Percentiles rank a stretch among this genome's conserved stretches.
phyloP scores from a whole-genome alignment of 1,140 invertebrate genomes.

The Diprion similis region DNA sequence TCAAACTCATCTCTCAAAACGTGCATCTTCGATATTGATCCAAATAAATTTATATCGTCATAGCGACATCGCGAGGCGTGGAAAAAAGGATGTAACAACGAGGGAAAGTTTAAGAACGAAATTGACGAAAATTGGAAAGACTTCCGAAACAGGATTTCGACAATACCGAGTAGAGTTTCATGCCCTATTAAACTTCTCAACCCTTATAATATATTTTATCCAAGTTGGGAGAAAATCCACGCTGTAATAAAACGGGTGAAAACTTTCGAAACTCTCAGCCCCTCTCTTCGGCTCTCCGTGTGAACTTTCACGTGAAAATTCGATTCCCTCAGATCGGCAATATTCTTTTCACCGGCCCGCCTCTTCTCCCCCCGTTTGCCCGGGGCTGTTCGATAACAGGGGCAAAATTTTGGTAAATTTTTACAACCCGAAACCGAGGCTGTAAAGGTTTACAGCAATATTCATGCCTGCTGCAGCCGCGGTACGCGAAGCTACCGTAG shows the following conservation, averaged over 20 bases:
- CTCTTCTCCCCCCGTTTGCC: too few relatives aligned
- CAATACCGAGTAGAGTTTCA: too few relatives aligned
- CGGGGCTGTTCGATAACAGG: background rate
- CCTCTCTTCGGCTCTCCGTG: too few relatives aligned
- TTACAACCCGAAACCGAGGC: background rate
- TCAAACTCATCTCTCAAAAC: too few relatives aligned
- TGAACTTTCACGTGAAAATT: background rate
- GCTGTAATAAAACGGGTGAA: background rate
- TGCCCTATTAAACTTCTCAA: background rate
- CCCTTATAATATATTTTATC: background rate
- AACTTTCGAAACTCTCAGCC: conserved; percentile 2
- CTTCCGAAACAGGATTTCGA: too few relatives aligned
- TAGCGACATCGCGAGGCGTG: too few relatives aligned
- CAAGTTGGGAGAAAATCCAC: too few relatives aligned
- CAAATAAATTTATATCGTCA: too few relatives aligned
- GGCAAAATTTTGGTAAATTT: background rate
- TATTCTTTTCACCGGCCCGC: background rate
- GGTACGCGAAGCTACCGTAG: background rate
- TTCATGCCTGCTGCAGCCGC: background rate
- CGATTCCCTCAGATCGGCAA: background rate
- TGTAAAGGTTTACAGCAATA: background rate
- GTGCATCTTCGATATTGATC: too few relatives aligned
- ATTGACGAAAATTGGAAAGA: too few relatives aligned
- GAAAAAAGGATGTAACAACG: too few relatives aligned
- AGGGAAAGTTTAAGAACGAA: too few relatives aligned